phyloP scores from a whole-genome alignment of 2,113 vertebrate species.

The Datnioides undecimradiatus region DNA sequence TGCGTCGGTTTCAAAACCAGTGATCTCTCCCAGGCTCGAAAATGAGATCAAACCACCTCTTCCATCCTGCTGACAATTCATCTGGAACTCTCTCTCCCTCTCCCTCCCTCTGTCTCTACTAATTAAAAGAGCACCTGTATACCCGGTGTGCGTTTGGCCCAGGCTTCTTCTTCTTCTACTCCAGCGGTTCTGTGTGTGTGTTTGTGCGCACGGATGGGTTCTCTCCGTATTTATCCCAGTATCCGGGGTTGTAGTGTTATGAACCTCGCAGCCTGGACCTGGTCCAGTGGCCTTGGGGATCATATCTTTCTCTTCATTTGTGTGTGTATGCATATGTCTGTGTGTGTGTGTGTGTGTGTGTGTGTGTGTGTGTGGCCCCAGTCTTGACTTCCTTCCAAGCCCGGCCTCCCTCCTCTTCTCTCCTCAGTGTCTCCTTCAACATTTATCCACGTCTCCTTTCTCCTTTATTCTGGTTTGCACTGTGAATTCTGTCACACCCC shows the following conservation, averaged over 20 bases:
- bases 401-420: slow-evolving; percentile 11
- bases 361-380: slow-evolving; percentile 48
- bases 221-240: slow-evolving; percentile 52
- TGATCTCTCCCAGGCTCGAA: slow-evolving; percentile 52
- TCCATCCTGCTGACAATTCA: slow-evolving; percentile 77
- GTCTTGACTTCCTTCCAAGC: slow-evolving; percentile 70
- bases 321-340: no score
- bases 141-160: slow-evolving; percentile 57
- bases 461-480: slow-evolving; percentile 8
- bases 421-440: slow-evolving; percentile 15
- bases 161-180: slow-evolving; percentile 31
- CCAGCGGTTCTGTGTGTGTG: slow-evolving; percentile 6
- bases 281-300: slow-evolving; percentile 69
- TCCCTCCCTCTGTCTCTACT: slow-evolving; percentile 48
- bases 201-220: slow-evolving; percentile 19
- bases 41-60: slow-evolving; percentile 70
- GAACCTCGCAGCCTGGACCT: slow-evolving; percentile 67
- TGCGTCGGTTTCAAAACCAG: slow-evolving; percentile 18
- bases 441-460: slow-evolving; percentile 20
- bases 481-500: background rate
- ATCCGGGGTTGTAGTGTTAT: slow-evolving; percentile 48
- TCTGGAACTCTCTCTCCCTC: slow-evolving; percentile 54
- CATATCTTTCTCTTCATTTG: no score
- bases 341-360: slow-evolving; percentile 48
- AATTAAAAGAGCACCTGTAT: slow-evolving; percentile 85